Evolutionary conservation across 2,113 vertebrate genomes (phyloP).

Genomic region (Macquaria ambigua): DNA sequence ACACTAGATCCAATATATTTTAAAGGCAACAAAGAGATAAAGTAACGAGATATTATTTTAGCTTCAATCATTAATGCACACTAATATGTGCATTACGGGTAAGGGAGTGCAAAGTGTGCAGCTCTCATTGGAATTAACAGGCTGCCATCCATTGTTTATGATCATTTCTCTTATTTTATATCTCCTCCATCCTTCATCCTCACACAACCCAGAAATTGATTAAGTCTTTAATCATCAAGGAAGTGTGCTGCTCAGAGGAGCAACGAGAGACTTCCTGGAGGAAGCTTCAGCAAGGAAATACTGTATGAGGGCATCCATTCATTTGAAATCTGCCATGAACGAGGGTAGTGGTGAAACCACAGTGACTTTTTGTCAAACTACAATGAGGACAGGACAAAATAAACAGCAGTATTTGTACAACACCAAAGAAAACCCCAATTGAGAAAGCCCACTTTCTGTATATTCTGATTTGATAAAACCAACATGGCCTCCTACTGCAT

Average conservation of each 20-base stretch:
- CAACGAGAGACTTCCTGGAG: conserved; percentile 16
- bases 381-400: not conserved
- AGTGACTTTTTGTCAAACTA: not conserved
- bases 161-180: conserved; percentile 29
- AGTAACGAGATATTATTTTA: conserved; percentile 1
- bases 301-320: not conserved
- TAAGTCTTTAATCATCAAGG: conserved; percentile 53
- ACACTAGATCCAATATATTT: not conserved
- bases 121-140: conserved; percentile 34
- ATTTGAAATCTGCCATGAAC: conserved; percentile 24
- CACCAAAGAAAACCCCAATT: not conserved
- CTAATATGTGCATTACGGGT: not conserved
- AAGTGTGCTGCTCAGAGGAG: conserved; percentile 37
- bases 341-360: not conserved
- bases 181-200: conserved; percentile 33
- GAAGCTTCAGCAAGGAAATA: conserved; percentile 2
- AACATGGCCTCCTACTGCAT: no score
- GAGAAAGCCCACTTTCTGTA: not conserved
- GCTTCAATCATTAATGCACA: conserved; percentile 2
- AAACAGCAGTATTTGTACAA: conserved; percentile 2
- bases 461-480: not conserved
- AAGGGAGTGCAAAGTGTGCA: conserved; percentile 12
- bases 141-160: conserved; percentile 52
- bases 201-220: conserved; percentile 43
- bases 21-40: not conserved